Evolutionary conservation across 1,140 invertebrate species (phyloP), one percentile per base, ranked within the genome.

Genomic region (Habropoda laboriosa): DNA sequence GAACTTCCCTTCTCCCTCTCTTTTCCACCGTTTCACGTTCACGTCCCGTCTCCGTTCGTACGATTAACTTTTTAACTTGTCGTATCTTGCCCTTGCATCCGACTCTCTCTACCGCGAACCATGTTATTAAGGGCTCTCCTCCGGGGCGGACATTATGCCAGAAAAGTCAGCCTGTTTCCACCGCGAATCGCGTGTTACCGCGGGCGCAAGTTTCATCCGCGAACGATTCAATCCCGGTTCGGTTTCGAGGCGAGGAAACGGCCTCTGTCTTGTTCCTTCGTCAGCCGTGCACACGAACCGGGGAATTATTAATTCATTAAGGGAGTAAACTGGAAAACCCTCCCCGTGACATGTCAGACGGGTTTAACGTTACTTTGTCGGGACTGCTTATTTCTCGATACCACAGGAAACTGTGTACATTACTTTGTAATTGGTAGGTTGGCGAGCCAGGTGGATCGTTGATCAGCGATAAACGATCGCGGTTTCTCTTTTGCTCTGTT

Each of bases 21-120:
- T 24, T 16, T 18, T 8, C 7, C n/a, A 7, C 6, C 32, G 6
- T 47, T 2, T 47, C 40, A 71, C 55, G 12, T 24, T 40, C 30
- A 21, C 8, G 35, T 40, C 21, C 2, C 6, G 2, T 13, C 16
- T 13, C 4, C 8, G 30, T 51, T 40, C 21, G 12, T 8, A 64
- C 68, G 70, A 86, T 86, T 81, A 85, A 73, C 63, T 77, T 85
- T 85, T 85, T 45, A 73, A 32, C 58, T 42, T 27, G 32, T n/a
- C 42, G 51, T 73, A 63, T 79, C 76, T 70, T 53, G 58, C 32
- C 58, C 40, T 71, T 49, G 68, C 45, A 64, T 64, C 58, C 70
- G 16, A 35, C 5, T 38, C n/a, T n/a, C n/a, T 21, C 12, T 5
- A 45, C 24, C 2, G 45, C 27, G n/a, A 16, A 53, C 6, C 49